These are phyloP conservation scores for Numenius phaeopus DNA, from an alignment of 2,797 vertebrate genomes.

Conservation along the genomic window DNA sequence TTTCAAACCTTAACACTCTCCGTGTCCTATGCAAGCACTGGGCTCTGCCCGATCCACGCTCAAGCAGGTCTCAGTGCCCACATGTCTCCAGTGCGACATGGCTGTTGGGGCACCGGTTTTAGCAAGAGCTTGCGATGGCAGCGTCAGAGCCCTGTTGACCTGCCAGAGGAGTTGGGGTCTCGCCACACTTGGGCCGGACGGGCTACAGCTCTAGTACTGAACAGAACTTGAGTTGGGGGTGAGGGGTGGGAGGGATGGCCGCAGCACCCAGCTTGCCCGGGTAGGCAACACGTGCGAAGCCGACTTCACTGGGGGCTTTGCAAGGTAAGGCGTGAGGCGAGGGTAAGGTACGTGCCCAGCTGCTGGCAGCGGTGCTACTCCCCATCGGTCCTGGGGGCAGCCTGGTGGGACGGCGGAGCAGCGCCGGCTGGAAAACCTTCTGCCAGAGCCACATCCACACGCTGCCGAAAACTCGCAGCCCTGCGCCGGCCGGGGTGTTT, in stretches of 20 bases:
- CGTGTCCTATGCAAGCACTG: fast-evolving
- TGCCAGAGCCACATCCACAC: not conserved
- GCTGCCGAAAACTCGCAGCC: not conserved
- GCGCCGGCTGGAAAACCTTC: fast-evolving
- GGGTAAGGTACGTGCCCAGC: fast-evolving
- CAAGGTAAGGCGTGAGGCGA: not conserved
- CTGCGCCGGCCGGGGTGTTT: not conserved
- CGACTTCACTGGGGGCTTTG: fast-evolving
- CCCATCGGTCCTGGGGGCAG: fast-evolving
- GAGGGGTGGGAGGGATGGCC: not conserved
- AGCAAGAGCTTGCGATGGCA: not conserved
- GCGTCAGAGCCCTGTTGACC: not conserved
- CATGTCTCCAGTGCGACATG: fast-evolving
- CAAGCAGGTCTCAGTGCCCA: not conserved
- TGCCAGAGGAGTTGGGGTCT: not conserved
- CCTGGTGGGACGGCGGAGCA: not conserved
- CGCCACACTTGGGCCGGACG: not conserved
- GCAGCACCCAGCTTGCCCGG: fast-evolving
- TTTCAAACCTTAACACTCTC: not conserved
- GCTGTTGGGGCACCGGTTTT: not conserved
- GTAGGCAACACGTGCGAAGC: not conserved
- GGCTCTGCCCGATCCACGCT: not conserved
- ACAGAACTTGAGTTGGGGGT: fast-evolving
- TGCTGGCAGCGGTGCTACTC: fast-evolving
- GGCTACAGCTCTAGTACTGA: not conserved